Evolutionary conservation across 1,140 invertebrate genomes (phyloP).

Genomic region (Aphelinus certus): DNA sequence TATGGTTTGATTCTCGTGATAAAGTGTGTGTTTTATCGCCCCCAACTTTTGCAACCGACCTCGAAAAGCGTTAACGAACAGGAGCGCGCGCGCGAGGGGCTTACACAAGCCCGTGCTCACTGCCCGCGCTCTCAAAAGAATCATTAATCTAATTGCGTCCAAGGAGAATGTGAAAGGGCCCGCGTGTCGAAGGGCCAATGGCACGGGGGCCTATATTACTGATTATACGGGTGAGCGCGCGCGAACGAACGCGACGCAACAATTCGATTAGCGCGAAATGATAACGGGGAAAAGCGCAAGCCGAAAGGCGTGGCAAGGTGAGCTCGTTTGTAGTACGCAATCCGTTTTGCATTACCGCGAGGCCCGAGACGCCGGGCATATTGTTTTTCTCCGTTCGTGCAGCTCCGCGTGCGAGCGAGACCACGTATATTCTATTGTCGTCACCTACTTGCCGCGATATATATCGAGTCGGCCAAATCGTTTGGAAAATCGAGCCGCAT

Average conservation of each 20-base stretch:
- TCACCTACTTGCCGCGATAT: too few relatives aligned
- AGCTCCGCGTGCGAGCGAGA: too few relatives aligned
- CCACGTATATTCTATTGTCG: too few relatives aligned
- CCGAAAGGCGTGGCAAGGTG: slow-evolving; percentile 31
- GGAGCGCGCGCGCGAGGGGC: background rate
- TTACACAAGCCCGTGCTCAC: slow-evolving; percentile 12
- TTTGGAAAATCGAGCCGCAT: too few relatives aligned
- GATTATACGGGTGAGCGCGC: slow-evolving; percentile 13
- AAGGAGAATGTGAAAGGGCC: slow-evolving; percentile 36
- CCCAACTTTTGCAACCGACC: slow-evolving; percentile 16
- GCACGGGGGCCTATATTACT: slow-evolving; percentile 10
- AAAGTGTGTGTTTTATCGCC: slow-evolving; percentile 4
- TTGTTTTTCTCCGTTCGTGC: too few relatives aligned
- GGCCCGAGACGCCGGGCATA: too few relatives aligned
- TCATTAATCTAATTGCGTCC: slow-evolving; percentile 36
- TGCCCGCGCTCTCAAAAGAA: background rate
- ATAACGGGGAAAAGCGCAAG: slow-evolving; percentile 25
- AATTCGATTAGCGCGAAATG: slow-evolving; percentile 36
- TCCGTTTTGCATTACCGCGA: background rate
- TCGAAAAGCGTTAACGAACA: background rate
- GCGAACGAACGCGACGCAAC: slow-evolving; percentile 23
- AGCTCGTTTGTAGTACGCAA: slow-evolving; percentile 23
- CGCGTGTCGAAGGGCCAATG: slow-evolving; percentile 25
- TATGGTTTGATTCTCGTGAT: slow-evolving; percentile 1
- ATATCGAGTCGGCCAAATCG: too few relatives aligned